A percentile compares a stretch with the other conserved stretches of the same genome.
These are phyloP conservation scores for Enhydra lutris DNA, from an alignment of 2,113 vertebrate species.

Conservation along the genomic window DNA sequence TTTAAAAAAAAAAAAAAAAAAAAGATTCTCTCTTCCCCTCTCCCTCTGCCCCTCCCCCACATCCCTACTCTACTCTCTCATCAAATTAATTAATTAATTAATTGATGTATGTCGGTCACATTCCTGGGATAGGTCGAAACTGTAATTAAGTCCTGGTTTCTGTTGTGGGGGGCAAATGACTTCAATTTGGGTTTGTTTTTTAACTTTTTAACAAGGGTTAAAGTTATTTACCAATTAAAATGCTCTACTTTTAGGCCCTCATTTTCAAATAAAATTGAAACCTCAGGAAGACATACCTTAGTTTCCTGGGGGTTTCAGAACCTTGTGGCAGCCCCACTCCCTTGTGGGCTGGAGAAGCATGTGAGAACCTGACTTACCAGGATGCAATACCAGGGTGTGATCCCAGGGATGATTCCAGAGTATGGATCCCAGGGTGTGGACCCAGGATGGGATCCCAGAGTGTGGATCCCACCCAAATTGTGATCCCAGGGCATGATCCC, in stretches of 20 bases:
- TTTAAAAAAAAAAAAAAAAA: too few species aligned
- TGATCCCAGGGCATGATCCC: too few species aligned
- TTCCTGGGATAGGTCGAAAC: background rate
- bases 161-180: background rate
- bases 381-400: too few species aligned
- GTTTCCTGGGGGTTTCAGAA: background rate
- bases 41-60: background rate
- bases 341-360: background rate
- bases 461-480: background rate
- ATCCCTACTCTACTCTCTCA: background rate
- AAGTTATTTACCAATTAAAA: background rate
- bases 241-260: background rate
- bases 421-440: background rate
- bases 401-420: too few species aligned
- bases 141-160: background rate
- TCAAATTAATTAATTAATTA: background rate
- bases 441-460: background rate
- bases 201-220: background rate
- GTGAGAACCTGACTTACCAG: background rate
- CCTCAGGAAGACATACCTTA: background rate
- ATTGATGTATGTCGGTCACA: background rate
- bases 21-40: background rate
- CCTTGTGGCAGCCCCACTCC: background rate
- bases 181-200: background rate
- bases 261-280: background rate